These are phyloP conservation scores for Triops cancriformis DNA, from an alignment of 1,140 invertebrate species.

Conservation along the genomic window DNA sequence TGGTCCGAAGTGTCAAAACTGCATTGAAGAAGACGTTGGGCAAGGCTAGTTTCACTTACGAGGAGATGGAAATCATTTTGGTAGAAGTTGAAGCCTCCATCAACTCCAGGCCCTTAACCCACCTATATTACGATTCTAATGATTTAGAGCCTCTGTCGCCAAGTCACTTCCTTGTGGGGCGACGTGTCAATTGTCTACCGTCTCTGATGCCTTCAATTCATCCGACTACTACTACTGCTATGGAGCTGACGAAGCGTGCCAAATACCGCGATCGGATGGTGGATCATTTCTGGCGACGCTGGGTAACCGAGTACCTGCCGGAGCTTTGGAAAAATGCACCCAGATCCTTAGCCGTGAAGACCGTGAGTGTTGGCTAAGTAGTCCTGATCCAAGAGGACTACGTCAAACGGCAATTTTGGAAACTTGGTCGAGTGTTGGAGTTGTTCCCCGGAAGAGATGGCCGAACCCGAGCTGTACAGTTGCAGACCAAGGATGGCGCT, in stretches of 20 bases:
- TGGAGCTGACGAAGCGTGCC: not conserved
- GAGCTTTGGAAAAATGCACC: not conserved
- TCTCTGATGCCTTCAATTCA: not conserved
- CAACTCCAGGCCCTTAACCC: constrained; percentile 25
- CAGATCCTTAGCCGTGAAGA: not conserved
- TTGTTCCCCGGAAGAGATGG: not conserved
- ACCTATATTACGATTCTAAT: not conserved
- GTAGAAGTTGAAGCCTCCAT: constrained; percentile 29
- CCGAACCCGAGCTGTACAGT: not conserved
- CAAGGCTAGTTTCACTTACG: constrained; percentile 24
- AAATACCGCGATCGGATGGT: not conserved
- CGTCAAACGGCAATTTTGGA: not conserved
- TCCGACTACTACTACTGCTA: not conserved
- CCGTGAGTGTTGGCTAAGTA: not conserved
- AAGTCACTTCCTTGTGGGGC: not conserved
- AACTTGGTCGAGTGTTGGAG: not conserved
- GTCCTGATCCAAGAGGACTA: not conserved
- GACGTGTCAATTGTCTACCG: not conserved
- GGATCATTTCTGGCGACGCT: not conserved
- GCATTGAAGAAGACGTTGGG: constrained; percentile 29
- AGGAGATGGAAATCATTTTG: constrained; percentile 28
- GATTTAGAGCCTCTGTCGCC: not conserved
- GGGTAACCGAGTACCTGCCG: not conserved
- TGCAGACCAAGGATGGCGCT: not conserved
- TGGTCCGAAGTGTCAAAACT: constrained; percentile 28